Evolutionary conservation across 2,113 vertebrate genomes (phyloP).

Genomic region (Brienomyrus longianalis): DNA sequence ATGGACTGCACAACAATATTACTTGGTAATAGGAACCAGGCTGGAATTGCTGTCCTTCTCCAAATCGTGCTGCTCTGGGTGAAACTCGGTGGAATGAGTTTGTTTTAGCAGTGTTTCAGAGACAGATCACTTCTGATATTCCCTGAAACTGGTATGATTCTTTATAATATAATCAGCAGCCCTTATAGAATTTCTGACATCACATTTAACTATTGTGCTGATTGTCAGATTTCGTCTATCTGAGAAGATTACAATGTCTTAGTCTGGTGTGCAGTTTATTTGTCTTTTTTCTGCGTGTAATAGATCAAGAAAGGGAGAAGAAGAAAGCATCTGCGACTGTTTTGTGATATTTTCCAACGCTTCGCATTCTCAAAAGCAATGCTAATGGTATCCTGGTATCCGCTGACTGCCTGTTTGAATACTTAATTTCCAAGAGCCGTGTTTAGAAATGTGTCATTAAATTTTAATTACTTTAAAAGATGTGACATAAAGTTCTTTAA

Average conservation of each 20-base stretch:
- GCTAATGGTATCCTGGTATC: background rate
- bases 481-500: background rate
- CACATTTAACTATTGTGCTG: conserved; percentile 12
- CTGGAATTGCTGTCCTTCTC: background rate
- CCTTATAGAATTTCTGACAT: conserved; percentile 6
- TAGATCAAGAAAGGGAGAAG: background rate
- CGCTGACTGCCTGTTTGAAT: background rate
- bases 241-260: background rate
- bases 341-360: conserved; percentile 9
- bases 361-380: background rate
- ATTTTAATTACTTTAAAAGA: background rate
- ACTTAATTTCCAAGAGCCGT: background rate
- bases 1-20: background rate
- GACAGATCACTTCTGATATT: background rate
- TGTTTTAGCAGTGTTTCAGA: background rate
- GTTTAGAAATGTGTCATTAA: background rate
- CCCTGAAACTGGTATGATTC: background rate
- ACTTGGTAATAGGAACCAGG: background rate
- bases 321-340: background rate
- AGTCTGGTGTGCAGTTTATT: background rate
- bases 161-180: background rate
- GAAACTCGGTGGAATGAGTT: background rate
- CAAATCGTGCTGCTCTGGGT: background rate
- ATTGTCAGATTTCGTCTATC: background rate
- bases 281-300: background rate